Evolutionary conservation across 2,113 vertebrate genomes (phyloP).

Genomic region (Toxostoma redivivum): DNA sequence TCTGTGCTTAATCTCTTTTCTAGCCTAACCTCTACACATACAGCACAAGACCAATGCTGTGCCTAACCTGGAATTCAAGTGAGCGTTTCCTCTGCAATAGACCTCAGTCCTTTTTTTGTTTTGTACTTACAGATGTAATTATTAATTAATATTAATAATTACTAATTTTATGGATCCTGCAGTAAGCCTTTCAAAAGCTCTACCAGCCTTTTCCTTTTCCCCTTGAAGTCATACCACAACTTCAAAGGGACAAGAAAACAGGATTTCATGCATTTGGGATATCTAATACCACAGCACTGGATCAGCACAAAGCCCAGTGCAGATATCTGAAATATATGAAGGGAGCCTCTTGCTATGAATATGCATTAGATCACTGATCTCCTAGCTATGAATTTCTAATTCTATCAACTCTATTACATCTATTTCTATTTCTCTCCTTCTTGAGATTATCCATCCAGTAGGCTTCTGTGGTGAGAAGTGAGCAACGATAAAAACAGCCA

Average conservation of each 20-base stretch:
- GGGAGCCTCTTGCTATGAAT: background rate
- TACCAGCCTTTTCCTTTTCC: background rate
- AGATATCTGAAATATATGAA: background rate
- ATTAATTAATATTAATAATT: background rate
- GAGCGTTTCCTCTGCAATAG: background rate
- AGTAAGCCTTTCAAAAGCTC: background rate
- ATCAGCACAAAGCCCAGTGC: background rate
- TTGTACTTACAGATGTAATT: background rate
- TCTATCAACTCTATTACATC: background rate
- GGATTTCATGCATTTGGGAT: background rate
- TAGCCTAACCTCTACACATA: background rate
- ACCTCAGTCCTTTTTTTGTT: background rate
- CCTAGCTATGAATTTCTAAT: background rate
- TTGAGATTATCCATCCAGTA: background rate
- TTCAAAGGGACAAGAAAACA: slow-evolving; percentile 29
- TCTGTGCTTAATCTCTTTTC: background rate
- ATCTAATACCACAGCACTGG: background rate
- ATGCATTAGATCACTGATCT: background rate
- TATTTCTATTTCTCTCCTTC: background rate
- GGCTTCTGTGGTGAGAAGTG: background rate
- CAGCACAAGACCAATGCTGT: background rate
- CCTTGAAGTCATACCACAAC: background rate
- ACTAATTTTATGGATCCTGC: background rate
- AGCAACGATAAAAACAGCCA: background rate
- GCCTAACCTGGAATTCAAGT: background rate